Base-by-base conservation (phyloP, 2,888 invertebrate species). In the Tanypteryx hageni region DNA sequence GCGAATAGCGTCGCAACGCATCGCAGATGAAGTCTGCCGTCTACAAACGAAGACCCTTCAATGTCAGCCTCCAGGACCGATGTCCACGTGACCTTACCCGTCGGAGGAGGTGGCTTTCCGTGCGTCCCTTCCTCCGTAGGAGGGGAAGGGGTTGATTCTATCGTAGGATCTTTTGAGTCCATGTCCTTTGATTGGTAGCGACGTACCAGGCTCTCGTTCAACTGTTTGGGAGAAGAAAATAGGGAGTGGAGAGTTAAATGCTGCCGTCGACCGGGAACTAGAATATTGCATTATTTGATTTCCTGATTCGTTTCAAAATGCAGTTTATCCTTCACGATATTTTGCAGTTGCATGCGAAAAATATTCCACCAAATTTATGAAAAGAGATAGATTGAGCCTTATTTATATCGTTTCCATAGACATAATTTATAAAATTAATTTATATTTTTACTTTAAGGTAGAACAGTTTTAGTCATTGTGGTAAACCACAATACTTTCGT, bases 1-100 rank as follows among this genome's bases (percentile, higher is more conserved):
- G 94, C 93, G 93, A 93, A 94, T 83, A 94, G 93, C 83, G 93
- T 93, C 56, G 93, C 94, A 85, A 94, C 93, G 89, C 94, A 94
- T 92, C 94, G 93, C 89, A 94, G 93, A 92, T 94, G 93, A 64
- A 93, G 93, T 56, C 91, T 81, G 18, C 92, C 92, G 84, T 92
- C 92, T n/a, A 83, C 44, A 84, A 92, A 92, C 82, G 89, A 82
- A 11, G 92, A 64, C 5, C 82, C 89, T 31, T 89, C 92, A 0
- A 92, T 61, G 13, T 92, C 92, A 16, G 76, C 81, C 58, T 92
- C 92, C 0, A 92, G 84, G 57, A 64, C 59, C 10, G 85, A 85
- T 5, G 89, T 89, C 89, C 89, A 89, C 18, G 89, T 89, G 64
- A 89, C 89, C 56, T 89, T 89, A 16, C 89, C 89, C 14, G 64